Evolutionary conservation across 1,140 invertebrate genomes (phyloP).

Genomic region (Drosophila erecta): DNA sequence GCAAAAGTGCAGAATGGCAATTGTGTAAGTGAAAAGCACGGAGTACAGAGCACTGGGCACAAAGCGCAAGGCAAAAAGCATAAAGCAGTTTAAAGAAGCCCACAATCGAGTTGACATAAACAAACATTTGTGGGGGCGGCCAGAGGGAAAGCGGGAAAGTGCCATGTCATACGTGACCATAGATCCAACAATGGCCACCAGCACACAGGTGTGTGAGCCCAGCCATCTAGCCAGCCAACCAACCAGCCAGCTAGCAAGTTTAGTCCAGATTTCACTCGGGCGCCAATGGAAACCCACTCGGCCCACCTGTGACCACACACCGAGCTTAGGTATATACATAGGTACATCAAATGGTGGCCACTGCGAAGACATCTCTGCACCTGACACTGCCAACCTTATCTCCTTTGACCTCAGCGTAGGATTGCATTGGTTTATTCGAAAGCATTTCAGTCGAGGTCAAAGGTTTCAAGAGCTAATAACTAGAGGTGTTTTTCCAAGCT

Average conservation of each 20-base stretch:
- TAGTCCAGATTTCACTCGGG: conserved; percentile 28
- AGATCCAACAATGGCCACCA: conserved; percentile 25
- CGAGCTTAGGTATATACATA: not conserved
- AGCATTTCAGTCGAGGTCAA: not conserved
- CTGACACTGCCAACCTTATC: conserved; percentile 6
- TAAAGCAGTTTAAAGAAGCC: conserved; percentile 42
- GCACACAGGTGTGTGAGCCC: not conserved
- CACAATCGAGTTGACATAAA: conserved; percentile 51
- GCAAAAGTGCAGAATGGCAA: conserved; percentile 69
- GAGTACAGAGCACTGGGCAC: conserved; percentile 29
- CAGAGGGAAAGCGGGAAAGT: conserved; percentile 56
- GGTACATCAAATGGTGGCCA: not conserved
- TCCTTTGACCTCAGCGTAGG: conserved; percentile 1
- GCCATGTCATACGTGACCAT: conserved; percentile 70
- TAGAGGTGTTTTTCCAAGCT: no score
- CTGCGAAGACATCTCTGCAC: not conserved
- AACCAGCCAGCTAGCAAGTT: no score
- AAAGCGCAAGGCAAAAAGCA: conserved; percentile 53
- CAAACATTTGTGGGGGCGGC: not conserved
- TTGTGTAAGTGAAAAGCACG: conserved; percentile 67
- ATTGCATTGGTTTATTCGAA: not conserved
- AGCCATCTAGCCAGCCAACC: no score
- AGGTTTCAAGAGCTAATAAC: no score
- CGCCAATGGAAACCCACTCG: conserved; percentile 22
- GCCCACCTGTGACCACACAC: conserved; percentile 3